Base-by-base conservation (phyloP, 1,140 invertebrate genomes). In the Theocolax elegans region DNA sequence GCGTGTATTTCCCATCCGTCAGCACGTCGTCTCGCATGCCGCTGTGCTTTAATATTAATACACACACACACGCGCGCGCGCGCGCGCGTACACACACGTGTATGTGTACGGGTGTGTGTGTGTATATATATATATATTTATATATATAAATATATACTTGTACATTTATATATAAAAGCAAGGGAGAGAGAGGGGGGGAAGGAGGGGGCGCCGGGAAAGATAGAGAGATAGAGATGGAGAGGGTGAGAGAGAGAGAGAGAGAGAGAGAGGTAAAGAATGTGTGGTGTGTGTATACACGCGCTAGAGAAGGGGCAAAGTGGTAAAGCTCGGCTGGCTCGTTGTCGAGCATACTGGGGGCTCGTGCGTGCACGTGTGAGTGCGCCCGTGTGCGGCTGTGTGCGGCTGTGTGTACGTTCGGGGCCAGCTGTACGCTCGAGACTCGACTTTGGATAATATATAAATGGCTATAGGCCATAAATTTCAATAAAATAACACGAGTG, bases 401-500 rank as follows among this genome's bases (percentile, higher is more conserved):
- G n/a, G n/a, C n/a, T n/a, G n/a, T n/a, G n/a, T n/a, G 48, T 17
- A 38, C 44, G 56, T 23, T 38, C 44, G 27, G 56, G 63, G 64
- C 46, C 74, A 67, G 63, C 60, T 73, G 71, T 60, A 70, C 71
- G 68, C 64, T 46, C 49, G 54, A 59, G 65, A 49, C 65, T 67
- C 38, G 66, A 74, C 74, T 76, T 72, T 67, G 72, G 71, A 75
- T 74, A 75, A 76, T 74, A 73, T 72, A 74, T 74, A 74, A 72
- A 71, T 71, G 64, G 54, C 70, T 69, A 71, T 74, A 72, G 72
- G 70, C 70, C 59, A 75, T 76, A 72, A 76, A 76, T 76, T 75
- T 73, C 67, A 76, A 76, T 76, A 75, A 76, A 76, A 76, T 70
- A 74, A 72, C 63, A 67, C 67, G 62, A 58, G 67, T 64, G 68